Base-by-base conservation (phyloP, 2,888 invertebrate genomes). In the Drosophila ustulata region DNA sequence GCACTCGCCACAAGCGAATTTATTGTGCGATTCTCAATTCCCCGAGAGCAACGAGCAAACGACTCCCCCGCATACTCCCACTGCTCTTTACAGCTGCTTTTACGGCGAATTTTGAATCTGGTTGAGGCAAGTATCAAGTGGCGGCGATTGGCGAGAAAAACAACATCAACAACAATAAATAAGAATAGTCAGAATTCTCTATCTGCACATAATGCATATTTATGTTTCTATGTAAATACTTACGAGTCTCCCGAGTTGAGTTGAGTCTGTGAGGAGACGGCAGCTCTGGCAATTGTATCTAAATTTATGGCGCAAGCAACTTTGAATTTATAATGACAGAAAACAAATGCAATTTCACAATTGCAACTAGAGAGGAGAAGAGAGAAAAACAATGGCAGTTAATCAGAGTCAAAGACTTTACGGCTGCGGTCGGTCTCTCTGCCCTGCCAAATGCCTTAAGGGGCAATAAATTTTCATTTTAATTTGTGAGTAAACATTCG, bases 301-400 rank as follows among this genome's bases (percentile, higher is more conserved):
- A 77, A 87, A 90, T 90, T 90, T 90, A 90, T 90, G 79, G 86
- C 71, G 80, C 77, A 78, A 78, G 80, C 88, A 90, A 89, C 90
- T 89, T 90, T 86, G 84, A 90, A 90, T 90, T 90, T 91, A 90
- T 90, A 86, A 90, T 86, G 82, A 84, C 89, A 76, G 76, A 71
- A 74, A 89, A 83, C 83, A 89, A 83, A 86, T 87, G 89, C 84
- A 84, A 68, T 82, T 82, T 77, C 57, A 46, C 79, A 74, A 66
- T 11, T 55, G 57, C 62, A 43, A 59, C 28, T 18, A 58, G 18
- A 47, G 23, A 5, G 8, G 47, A 69, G 56, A 52, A 52, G 13
- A 43, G 53, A 55, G 50, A 58, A 32, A 49, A 78, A 64, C 83
- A 76, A 63, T 64, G 78, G 74, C 89, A 86, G 88, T 82, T 88